A percentile compares a stretch with the other conserved stretches of the same genome.
phyloP scores from a whole-genome alignment of 2,113 vertebrate species.

The Sapajus apella region DNA sequence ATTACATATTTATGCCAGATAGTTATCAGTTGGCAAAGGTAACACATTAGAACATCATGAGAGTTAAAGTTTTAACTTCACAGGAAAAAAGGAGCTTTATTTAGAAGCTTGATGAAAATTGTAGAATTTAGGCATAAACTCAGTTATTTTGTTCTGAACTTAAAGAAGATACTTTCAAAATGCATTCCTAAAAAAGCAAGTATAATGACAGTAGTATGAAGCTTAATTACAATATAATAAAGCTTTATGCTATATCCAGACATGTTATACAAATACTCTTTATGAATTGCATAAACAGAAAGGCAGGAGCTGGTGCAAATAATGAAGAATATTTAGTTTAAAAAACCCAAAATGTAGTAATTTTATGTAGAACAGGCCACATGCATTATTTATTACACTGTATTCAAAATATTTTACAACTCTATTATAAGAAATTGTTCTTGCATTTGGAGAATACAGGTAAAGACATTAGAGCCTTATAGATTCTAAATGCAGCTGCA shows the following conservation, averaged over 20 bases:
- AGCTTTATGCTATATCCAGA: constrained; percentile 28
- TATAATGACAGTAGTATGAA: background rate
- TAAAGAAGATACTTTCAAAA: background rate
- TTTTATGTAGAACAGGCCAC: background rate
- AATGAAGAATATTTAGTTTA: constrained; percentile 58
- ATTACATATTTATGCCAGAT: background rate
- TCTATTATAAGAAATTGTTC: background rate
- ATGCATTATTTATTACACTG: background rate
- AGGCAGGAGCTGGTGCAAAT: constrained; percentile 41
- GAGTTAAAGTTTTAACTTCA: background rate
- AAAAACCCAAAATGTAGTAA: background rate
- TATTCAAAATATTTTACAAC: background rate
- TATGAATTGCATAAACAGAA: constrained; percentile 34
- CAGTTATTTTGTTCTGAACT: background rate
- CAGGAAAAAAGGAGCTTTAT: background rate
- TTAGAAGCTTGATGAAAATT: background rate
- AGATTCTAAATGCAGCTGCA: constrained; percentile 21
- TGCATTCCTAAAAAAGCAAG: background rate
- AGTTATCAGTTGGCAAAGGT: background rate
- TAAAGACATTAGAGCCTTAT: background rate
- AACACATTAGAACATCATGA: background rate
- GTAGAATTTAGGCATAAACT: background rate
- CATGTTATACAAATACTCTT: constrained; percentile 34
- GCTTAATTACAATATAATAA: background rate
- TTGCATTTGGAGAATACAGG: background rate